phyloP scores from a whole-genome alignment of 2,797 vertebrate genomes.

The Bovichtus diacanthus region DNA sequence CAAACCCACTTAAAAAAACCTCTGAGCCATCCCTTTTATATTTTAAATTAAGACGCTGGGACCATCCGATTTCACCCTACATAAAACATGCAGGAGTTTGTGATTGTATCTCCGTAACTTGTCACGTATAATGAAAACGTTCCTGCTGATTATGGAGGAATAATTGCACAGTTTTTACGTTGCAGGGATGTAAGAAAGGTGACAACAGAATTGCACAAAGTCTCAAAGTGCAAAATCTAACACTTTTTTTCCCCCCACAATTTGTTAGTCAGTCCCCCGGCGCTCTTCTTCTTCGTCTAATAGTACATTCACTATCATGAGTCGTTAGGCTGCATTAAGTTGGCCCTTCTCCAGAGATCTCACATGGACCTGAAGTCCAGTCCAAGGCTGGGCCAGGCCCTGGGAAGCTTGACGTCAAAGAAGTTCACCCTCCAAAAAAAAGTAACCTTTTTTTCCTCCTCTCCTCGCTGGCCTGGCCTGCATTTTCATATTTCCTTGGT shows the following conservation, averaged over 20 bases:
- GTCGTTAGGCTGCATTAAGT: constrained; percentile 1
- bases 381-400: constrained; percentile 46
- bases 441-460: constrained; percentile 65
- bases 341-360: constrained; percentile 48
- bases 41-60: background rate
- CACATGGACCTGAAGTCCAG: constrained; percentile 42
- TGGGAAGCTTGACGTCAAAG: constrained; percentile 79
- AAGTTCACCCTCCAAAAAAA: constrained; percentile 61
- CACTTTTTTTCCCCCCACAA: background rate
- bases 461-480: constrained; percentile 60
- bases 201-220: background rate
- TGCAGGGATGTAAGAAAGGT: background rate
- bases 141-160: background rate
- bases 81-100: background rate
- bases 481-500: constrained; percentile 83
- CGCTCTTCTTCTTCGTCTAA: background rate
- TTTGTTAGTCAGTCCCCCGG: background rate
- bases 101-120: background rate
- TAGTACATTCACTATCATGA: background rate
- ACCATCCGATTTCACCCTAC: background rate
- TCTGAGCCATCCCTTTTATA: too few species aligned
- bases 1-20: too few species aligned
- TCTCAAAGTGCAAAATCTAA: background rate
- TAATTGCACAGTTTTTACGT: background rate
- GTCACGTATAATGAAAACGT: background rate